These are phyloP conservation scores for Champsocephalus esox DNA, from an alignment of 2,797 vertebrate species.

Conservation along the genomic window DNA sequence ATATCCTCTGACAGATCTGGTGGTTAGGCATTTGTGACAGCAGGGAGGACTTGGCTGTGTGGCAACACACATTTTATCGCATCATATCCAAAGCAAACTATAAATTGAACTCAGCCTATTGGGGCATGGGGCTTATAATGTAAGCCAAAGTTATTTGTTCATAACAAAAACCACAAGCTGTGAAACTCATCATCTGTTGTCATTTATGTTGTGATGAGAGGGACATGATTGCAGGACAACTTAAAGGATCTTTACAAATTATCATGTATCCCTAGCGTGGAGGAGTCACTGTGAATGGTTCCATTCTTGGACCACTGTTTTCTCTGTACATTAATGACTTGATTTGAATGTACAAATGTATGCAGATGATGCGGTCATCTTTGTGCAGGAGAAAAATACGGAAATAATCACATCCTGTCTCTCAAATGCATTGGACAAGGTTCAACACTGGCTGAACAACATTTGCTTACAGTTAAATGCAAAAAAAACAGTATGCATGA, in stretches of 20 bases:
- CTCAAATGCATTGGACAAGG: too few species aligned
- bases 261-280: neutral
- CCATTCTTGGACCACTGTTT: too few species aligned
- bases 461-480: too few species aligned
- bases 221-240: slow-evolving; percentile 19
- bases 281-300: neutral
- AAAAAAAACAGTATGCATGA: too few species aligned
- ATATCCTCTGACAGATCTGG: slow-evolving; percentile 76
- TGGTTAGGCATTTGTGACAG: slow-evolving; percentile 63
- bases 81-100: slow-evolving; percentile 34
- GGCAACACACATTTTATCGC: slow-evolving; percentile 24
- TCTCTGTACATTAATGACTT: too few species aligned
- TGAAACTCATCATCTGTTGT: slow-evolving; percentile 32
- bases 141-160: slow-evolving; percentile 35
- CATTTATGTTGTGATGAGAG: slow-evolving; percentile 30
- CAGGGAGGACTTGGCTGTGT: slow-evolving; percentile 40
- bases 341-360: too few species aligned
- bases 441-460: too few species aligned
- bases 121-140: slow-evolving; percentile 14
- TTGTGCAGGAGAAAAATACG: too few species aligned
- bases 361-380: too few species aligned
- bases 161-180: slow-evolving; percentile 18
- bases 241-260: slow-evolving; percentile 17
- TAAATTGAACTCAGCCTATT: slow-evolving; percentile 26
- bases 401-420: too few species aligned